Evolutionary conservation across 2,888 invertebrate species (phyloP), one percentile per base, ranked within the genome.

Genomic region (Bellardia pandia): DNA sequence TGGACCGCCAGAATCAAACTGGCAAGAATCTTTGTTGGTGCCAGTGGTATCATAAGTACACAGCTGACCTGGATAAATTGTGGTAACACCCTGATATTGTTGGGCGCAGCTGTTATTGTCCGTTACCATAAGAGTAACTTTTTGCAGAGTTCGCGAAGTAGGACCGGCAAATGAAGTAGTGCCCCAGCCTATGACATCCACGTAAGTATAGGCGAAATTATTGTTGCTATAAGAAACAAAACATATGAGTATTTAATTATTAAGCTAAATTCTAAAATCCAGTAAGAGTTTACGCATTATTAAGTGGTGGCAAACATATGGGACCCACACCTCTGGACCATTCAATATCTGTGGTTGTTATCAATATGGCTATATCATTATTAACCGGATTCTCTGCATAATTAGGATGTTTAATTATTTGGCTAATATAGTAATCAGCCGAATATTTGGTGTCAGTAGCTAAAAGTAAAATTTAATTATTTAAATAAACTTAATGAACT

Each of bases 261-360:
- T 23, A 42, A n/a, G 14, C n/a, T 13, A n/a, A 58, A 16, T 33
- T 51, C 13, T 37, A 1, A 4, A 37, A 37, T 0, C 5, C 6
- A 37, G 6, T 48, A 40, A 4, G 0, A 13, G 90, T 91, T 90
- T 87, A 93, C 93, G 81, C 42, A 14, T 14, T 75, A 6, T 42
- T n/a, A 0, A 48, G 0, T 6, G 86, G 80, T 9, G 96, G 96
- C 66, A 96, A 91, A 90, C 96, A 96, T 71, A 93, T 94, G 0
- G 96, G 96, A 0, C 95, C 95, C 5, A 96, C 95, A 48, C 93
- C 93, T 0, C 93, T 90, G 30, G 93, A 94, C 90, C 94, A 95
- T 3, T 83, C 77, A 0, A 96, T 95, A 0, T 66, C 58, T 0
- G 76, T 88, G 0, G 84, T 82, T 0, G 95, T 94, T 78, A 92